phyloP scores from a whole-genome alignment of 2,888 invertebrate species.

The Ormyrus thymus region DNA sequence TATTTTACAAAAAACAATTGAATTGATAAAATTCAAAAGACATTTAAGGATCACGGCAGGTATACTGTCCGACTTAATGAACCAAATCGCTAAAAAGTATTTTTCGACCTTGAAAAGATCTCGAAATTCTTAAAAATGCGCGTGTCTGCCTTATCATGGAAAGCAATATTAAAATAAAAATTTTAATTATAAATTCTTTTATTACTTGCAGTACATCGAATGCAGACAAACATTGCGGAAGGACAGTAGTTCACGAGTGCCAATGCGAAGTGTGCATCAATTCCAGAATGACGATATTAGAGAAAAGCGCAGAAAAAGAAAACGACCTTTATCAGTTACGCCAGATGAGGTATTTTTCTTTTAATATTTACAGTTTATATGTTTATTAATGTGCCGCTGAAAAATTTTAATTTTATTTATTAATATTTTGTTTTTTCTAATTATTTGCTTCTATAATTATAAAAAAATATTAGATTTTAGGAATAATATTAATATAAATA shows the following conservation, averaged over 20 bases:
- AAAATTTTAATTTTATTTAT: not conserved
- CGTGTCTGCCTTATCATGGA: no score
- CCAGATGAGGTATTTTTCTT: constrained; percentile 56
- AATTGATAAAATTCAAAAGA: no score
- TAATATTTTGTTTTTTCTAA: constrained; percentile 4
- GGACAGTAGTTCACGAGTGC: constrained; percentile 80
- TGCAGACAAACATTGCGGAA: constrained; percentile 80
- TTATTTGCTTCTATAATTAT: constrained; percentile 3
- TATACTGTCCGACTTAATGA: no score
- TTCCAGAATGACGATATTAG: constrained; percentile 70
- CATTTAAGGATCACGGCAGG: no score
- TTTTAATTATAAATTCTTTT: constrained; percentile 31
- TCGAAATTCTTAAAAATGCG: no score
- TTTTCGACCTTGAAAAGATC: no score
- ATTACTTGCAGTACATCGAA: constrained; percentile 74
- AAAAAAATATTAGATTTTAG: not conserved
- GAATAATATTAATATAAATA: no score
- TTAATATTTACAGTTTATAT: no score
- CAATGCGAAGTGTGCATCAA: constrained; percentile 77
- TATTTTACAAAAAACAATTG: no score
- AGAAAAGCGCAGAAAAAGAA: constrained; percentile 60
- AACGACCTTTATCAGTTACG: constrained; percentile 56
- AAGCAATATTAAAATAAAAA: not conserved
- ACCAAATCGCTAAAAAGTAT: no score
- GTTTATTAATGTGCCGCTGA: no score